Evolutionary conservation across 2,888 invertebrate genomes (phyloP).

Genomic region (Megastigmus dorsalis): DNA sequence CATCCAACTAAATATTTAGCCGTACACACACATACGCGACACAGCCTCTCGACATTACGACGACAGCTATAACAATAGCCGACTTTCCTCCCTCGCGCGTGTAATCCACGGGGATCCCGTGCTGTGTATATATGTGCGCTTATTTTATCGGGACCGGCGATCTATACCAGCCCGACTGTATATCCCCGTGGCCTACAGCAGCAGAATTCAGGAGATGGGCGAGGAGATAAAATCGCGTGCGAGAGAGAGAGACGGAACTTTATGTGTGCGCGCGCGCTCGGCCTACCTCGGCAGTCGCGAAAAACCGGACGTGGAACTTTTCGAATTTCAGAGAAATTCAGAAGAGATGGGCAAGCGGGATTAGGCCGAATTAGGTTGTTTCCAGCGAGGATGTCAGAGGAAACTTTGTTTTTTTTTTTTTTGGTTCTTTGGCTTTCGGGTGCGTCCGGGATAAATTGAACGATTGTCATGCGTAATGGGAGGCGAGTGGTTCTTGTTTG

Average conservation of each 20-base stretch:
- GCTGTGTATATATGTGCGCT: too few species aligned
- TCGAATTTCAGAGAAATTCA: slow-evolving; percentile 22
- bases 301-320: slow-evolving; percentile 42
- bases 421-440: background rate
- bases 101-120: slow-evolving; percentile 23
- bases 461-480: slow-evolving; percentile 8
- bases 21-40: too few species aligned
- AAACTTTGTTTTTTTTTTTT: background rate
- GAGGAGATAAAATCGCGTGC: slow-evolving; percentile 35
- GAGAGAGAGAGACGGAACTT: slow-evolving; percentile 31
- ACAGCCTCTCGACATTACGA: slow-evolving; percentile 44
- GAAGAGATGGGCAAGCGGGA: background rate
- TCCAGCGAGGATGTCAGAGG: background rate
- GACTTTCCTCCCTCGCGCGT: background rate
- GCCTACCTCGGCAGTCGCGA: slow-evolving; percentile 23
- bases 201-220: slow-evolving; percentile 42
- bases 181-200: slow-evolving; percentile 27
- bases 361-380: slow-evolving; percentile 37
- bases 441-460: slow-evolving; percentile 1
- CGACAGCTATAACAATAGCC: slow-evolving; percentile 56
- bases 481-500: background rate
- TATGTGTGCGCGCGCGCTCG: background rate
- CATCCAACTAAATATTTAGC: slow-evolving; percentile 57
- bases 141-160: slow-evolving; percentile 40
- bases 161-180: slow-evolving; percentile 32